Percentiles rank a stretch among this genome's conserved stretches.
These are phyloP conservation scores for Plestiodon gilberti DNA, from an alignment of 2,113 vertebrate genomes.

Conservation along the genomic window DNA sequence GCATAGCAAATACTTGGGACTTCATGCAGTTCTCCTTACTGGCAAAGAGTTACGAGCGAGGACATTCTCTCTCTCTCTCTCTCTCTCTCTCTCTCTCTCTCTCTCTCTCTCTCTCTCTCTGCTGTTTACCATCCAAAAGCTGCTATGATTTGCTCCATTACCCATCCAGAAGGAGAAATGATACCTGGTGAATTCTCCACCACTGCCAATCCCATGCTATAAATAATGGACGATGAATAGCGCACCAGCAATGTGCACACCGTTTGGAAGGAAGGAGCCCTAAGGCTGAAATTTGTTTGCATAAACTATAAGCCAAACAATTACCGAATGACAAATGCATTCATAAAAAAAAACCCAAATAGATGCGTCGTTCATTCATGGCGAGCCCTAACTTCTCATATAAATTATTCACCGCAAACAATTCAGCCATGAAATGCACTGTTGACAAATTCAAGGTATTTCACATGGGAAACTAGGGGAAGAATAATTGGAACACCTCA, in stretches of 20 bases:
- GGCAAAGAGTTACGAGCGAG: background rate
- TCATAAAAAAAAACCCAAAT: constrained; percentile 48
- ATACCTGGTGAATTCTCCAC: constrained; percentile 16
- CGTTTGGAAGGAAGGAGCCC: background rate
- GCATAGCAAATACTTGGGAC: background rate
- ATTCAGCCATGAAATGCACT: constrained; percentile 8
- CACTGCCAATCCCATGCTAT: background rate
- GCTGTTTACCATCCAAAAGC: background rate
- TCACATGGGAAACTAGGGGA: background rate
- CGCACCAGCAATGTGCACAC: constrained; percentile 17
- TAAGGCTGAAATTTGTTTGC: constrained; percentile 32
- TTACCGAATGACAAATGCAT: constrained; percentile 29
- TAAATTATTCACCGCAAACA: constrained; percentile 37
- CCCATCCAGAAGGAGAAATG: background rate
- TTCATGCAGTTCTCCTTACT: background rate
- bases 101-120: constrained; percentile 2
- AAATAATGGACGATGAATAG: constrained; percentile 40
- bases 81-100: background rate
- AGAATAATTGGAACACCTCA: constrained; percentile 24
- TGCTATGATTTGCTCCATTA: background rate
- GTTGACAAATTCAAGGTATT: constrained; percentile 24
- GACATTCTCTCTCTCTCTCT: background rate
- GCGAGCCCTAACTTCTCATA: constrained; percentile 14
- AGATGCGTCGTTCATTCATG: background rate
- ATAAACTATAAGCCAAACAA: constrained; percentile 45